Conservation (phyloP, 2,888 invertebrate genomes). For the Crocallis elinguaria region DNA sequence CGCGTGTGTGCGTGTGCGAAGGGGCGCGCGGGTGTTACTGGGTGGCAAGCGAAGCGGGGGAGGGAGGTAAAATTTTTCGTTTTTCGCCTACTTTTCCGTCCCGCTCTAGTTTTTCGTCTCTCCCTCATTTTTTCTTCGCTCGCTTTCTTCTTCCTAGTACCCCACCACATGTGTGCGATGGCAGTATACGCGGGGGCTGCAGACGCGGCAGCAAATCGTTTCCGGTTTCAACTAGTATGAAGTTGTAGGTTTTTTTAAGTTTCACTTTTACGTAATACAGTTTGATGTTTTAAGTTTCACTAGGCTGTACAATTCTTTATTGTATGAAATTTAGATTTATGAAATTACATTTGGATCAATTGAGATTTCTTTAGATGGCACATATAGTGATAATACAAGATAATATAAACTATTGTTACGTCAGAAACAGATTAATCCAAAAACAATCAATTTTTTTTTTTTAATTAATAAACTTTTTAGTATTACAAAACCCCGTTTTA, state of each 20-base stretch:
- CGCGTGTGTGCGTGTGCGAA: slow-evolving; percentile 78
- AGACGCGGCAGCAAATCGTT: slow-evolving; percentile 53
- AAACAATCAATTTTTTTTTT: no score
- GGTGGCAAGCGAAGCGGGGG: slow-evolving; percentile 53
- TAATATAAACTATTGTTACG: no score
- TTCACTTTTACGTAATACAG: neutral
- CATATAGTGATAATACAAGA: no score
- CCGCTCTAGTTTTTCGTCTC: slow-evolving; percentile 83
- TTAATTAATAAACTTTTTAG: no score
- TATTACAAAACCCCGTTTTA: no score
- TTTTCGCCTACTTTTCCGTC: slow-evolving; percentile 85
- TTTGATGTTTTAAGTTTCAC: no score
- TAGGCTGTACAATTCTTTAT: no score
- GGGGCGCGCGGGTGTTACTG: slow-evolving; percentile 53
- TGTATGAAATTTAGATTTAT: no score
- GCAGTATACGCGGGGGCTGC: slow-evolving; percentile 49
- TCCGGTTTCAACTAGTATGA: slow-evolving; percentile 61
- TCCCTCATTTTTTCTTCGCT: slow-evolving; percentile 84
- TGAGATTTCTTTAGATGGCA: no score
- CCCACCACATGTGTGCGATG: slow-evolving; percentile 83
- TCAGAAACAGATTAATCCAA: no score
- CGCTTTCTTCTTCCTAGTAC: slow-evolving; percentile 83
- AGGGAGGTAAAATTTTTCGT: slow-evolving; percentile 81
- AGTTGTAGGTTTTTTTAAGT: slow-evolving; percentile 3
- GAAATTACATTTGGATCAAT: no score